phyloP scores from a whole-genome alignment of 2,797 vertebrate species.

The Parambassis ranga region DNA sequence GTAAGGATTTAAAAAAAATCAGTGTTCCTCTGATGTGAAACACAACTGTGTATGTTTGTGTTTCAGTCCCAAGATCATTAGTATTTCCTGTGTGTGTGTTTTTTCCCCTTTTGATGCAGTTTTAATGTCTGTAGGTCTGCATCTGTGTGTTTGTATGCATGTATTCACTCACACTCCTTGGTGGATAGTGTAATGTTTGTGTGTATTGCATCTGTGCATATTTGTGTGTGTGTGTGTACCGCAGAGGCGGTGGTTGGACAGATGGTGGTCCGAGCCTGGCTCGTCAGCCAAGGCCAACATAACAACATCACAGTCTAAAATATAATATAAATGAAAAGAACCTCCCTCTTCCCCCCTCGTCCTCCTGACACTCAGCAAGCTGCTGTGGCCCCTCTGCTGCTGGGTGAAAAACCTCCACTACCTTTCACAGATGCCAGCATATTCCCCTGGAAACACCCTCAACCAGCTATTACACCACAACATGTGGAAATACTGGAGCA shows the following conservation, averaged over 20 bases:
- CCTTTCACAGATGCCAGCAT: conserved; percentile 7
- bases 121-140: conserved; percentile 15
- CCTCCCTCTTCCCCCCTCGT: background rate
- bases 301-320: conserved; percentile 34
- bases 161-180: conserved; percentile 16
- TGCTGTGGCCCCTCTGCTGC: conserved; percentile 16
- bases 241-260: conserved; percentile 17
- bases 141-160: conserved; percentile 11
- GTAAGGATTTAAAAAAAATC: background rate
- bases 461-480: background rate
- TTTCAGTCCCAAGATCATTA: conserved; percentile 6
- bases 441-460: background rate
- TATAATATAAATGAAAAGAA: conserved; percentile 42
- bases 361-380: background rate
- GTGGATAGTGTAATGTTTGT: conserved; percentile 1
- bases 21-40: background rate
- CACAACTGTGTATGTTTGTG: background rate
- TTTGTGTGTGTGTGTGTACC: background rate
- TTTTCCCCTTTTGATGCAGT: background rate
- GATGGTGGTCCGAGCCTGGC: conserved; percentile 38
- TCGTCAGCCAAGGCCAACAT: conserved; percentile 38
- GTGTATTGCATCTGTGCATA: background rate
- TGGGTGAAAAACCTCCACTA: conserved; percentile 10
- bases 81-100: background rate
- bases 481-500: background rate